phyloP scores from a whole-genome alignment of 2,797 vertebrate genomes.

The Neosilurus mollespiculum region DNA sequence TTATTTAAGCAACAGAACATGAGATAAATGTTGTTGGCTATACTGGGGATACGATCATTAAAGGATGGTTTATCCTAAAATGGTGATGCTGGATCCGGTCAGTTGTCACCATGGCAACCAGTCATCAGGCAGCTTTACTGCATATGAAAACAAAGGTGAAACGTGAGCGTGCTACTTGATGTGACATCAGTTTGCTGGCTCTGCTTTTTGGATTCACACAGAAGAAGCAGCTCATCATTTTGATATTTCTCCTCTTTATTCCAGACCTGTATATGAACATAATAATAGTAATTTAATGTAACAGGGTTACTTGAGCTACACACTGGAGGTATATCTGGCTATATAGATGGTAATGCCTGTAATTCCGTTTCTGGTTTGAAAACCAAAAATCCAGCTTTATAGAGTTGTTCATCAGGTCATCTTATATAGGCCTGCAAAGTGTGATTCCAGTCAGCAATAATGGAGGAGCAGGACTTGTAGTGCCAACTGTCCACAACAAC shows the following conservation, averaged over 20 bases:
- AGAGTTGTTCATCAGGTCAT: no score
- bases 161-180: constrained; percentile 13
- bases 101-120: constrained; percentile 53
- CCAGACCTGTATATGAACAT: background rate
- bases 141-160: constrained; percentile 44
- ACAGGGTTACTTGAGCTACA: no score
- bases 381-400: no score
- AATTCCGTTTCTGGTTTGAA: no score
- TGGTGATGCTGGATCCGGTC: background rate
- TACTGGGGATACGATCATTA: background rate
- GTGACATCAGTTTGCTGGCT: constrained; percentile 12
- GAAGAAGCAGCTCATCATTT: constrained; percentile 1
- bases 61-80: background rate
- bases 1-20: background rate
- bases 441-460: no score
- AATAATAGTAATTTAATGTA: no score
- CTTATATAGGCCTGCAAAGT: no score
- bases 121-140: constrained; percentile 30
- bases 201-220: constrained; percentile 6
- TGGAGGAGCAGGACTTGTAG: no score
- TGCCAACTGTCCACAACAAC: no score
- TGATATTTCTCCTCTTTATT: background rate
- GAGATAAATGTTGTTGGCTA: background rate
- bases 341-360: no score
- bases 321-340: no score